Base-by-base conservation (phyloP, 2,888 invertebrate species). In the Diplolepis rosae region DNA sequence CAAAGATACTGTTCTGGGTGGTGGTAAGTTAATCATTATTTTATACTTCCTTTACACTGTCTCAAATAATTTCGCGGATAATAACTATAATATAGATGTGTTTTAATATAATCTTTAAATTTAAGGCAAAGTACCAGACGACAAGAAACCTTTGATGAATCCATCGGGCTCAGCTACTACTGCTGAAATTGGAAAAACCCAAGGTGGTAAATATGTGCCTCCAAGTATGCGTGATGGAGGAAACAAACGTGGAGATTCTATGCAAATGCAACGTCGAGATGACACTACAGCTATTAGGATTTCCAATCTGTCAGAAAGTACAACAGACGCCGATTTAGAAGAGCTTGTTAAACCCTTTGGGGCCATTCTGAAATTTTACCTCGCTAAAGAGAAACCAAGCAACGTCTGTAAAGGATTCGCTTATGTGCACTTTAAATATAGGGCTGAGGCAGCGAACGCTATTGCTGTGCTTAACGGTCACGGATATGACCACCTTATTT, bases 401-500 rank as follows among this genome's bases (percentile, higher is more conserved):
- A 95, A 95, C 9, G 91, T 92, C n/a, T 96, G 96, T 90, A 96
- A 98, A 92, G 99, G 99, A 73, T 99, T 99, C 90, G 99, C 99
- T 13, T 99, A 99, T 88, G 97, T 99, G 73, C 99, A 98, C 85
- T 99, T 97, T 90, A 96, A 96, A 89, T 94, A 94, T 82, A 92
- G 95, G 82, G 94, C 94, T 82, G 97, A 98, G 90, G 98, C 98
- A 51, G 95, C 96, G 4, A 93, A 95, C 82, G 99, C 99, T 70
- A 98, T 99, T 85, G 91, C 93, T 73, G 92, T 92, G 67, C 92
- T 99, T 13, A 95, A 98, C 85, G 98, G 98, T 0, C 95, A 96
- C 87, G 98, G 98, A 75, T 99, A 98, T 88, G 98, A 99, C 90
- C 98, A 99, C 91, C 93, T 99, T 81, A 99, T 99, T 89, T 91